Percentiles rank a stretch among this genome's conserved stretches.
Conservation (phyloP, 2,113 vertebrate genomes). For the Lepus europaeus region DNA sequence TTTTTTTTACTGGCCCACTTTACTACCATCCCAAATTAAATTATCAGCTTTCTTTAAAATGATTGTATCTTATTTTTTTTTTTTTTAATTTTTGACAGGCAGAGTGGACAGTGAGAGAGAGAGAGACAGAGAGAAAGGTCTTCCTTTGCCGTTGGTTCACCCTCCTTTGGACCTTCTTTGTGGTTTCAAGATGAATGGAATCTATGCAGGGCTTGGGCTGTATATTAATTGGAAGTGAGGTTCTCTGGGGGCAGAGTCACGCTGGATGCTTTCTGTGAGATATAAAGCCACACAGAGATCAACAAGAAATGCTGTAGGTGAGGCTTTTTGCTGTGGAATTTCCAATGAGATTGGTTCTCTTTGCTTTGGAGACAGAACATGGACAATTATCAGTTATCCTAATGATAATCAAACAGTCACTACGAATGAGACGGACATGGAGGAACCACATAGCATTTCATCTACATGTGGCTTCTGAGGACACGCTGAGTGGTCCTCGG, state of each 20-base stretch:
- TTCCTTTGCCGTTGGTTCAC: too few relatives aligned
- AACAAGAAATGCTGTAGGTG: not conserved
- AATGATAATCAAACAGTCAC: not conserved
- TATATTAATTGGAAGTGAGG: not conserved
- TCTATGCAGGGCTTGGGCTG: not conserved
- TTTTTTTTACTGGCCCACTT: not conserved
- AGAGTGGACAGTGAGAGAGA: too few relatives aligned
- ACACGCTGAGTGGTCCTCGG: not conserved
- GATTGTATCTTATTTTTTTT: not conserved
- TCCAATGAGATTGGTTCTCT: not conserved
- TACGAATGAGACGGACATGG: not conserved
- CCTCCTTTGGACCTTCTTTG: not conserved
- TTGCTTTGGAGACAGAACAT: not conserved
- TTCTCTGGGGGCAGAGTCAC: not conserved
- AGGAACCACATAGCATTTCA: not conserved
- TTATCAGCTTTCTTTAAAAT: not conserved
- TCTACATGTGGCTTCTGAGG: not conserved
- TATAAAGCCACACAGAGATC: not conserved
- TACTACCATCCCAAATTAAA: not conserved
- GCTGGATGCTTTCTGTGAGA: not conserved
- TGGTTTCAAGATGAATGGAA: not conserved
- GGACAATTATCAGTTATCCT: not conserved
- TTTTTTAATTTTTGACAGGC: too few relatives aligned
- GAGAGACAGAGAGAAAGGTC: too few relatives aligned
- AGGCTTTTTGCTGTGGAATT: not conserved